These are phyloP conservation scores for Escarpia spicata DNA, from an alignment of 2,888 invertebrate genomes.

Conservation along the genomic window DNA sequence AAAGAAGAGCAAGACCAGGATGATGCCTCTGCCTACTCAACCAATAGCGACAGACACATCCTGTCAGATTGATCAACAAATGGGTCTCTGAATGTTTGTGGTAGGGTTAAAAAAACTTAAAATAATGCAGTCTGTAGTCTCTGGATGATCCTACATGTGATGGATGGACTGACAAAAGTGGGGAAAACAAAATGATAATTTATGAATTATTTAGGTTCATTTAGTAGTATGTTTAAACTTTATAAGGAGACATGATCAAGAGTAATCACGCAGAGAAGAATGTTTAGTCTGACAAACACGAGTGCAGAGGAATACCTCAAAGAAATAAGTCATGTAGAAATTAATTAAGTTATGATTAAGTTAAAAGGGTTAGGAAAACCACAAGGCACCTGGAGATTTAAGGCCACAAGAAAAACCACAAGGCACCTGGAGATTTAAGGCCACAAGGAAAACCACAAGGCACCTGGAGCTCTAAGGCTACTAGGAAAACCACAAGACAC, in stretches of 20 bases:
- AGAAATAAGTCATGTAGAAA: neutral
- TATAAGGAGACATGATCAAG: neutral
- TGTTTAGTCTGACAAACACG: neutral
- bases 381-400: neutral
- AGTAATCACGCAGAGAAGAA: neutral
- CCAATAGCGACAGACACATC: neutral
- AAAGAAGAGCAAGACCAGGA: neutral
- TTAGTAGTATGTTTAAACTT: neutral
- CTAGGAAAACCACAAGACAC: neutral
- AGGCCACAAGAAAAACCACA: neutral
- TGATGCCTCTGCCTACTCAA: neutral
- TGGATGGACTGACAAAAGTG: neutral
- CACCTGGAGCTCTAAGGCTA: neutral
- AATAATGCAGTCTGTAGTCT: neutral
- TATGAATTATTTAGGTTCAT: neutral
- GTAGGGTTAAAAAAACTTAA: neutral
- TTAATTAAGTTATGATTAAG: neutral
- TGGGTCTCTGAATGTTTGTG: neutral
- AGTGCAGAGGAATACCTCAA: neutral
- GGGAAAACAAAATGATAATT: neutral
- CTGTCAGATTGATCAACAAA: neutral
- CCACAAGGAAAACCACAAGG: neutral
- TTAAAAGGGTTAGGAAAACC: neutral
- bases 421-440: neutral
- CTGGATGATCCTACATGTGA: neutral